A percentile compares a stretch with the other conserved stretches of the same genome.
phyloP scores from a whole-genome alignment of 2,888 invertebrate species.

The Lingula anatina region DNA sequence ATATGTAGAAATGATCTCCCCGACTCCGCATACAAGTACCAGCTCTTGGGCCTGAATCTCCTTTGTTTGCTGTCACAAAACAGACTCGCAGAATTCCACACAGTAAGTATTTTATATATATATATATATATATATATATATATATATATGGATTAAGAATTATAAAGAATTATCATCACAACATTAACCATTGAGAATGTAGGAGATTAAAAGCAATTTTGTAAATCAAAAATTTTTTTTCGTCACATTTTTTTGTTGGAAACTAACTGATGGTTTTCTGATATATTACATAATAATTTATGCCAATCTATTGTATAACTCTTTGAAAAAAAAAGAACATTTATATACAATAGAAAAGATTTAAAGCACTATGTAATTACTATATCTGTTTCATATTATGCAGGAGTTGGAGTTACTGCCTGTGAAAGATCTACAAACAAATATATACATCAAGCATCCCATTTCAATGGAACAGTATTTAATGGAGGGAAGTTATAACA shows the following conservation, averaged over 20 bases:
- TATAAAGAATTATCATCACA: no score
- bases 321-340: no score
- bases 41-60: slow-evolving; percentile 88
- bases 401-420: slow-evolving; percentile 85
- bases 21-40: slow-evolving; percentile 90
- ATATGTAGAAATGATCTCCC: slow-evolving; percentile 69
- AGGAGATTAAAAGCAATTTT: not conserved
- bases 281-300: no score
- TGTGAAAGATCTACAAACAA: slow-evolving; percentile 83
- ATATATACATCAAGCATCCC: slow-evolving; percentile 91
- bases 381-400: slow-evolving; percentile 49
- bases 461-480: slow-evolving; percentile 94
- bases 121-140: no score
- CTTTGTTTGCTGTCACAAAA: slow-evolving; percentile 91
- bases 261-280: no score
- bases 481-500: slow-evolving; percentile 99
- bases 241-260: not conserved
- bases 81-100: slow-evolving; percentile 96
- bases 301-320: no score
- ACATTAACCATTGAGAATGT: not conserved
- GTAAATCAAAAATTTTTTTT: not conserved
- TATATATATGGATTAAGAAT: no score
- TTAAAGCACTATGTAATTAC: no score
- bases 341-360: no score
- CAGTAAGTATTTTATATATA: slow-evolving; percentile 57